phyloP scores from a whole-genome alignment of 2,113 vertebrate species.

The Stegostoma tigrinum region DNA sequence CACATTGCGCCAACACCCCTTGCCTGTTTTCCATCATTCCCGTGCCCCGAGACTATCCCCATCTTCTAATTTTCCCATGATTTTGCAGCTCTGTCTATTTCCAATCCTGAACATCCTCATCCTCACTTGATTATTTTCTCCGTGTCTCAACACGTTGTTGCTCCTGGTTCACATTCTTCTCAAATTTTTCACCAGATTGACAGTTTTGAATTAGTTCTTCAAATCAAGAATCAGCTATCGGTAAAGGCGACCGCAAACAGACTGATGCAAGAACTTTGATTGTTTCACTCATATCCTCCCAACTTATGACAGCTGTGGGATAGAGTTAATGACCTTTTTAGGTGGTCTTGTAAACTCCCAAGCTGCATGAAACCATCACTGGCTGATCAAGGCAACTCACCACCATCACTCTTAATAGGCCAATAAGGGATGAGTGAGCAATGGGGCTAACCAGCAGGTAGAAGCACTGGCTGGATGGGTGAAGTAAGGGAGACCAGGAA shows the following conservation, averaged over 20 bases:
- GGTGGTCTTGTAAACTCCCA: neutral
- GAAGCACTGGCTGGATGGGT: neutral
- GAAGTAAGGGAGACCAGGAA: neutral
- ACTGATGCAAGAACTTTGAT: neutral
- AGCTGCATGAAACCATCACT: neutral
- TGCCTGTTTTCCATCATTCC: neutral
- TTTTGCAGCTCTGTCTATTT: neutral
- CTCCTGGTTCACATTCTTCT: neutral
- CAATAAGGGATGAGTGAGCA: neutral
- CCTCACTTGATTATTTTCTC: neutral
- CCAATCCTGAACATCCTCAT: neutral
- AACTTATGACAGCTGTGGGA: too few species aligned
- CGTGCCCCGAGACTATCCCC: neutral
- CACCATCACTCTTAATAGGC: neutral
- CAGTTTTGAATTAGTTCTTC: neutral
- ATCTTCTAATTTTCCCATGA: neutral
- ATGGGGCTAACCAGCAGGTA: neutral
- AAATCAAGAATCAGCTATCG: neutral
- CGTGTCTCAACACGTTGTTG: too few species aligned
- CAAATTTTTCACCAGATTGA: neutral
- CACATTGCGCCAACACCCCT: neutral
- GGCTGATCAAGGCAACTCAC: neutral
- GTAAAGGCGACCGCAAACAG: neutral
- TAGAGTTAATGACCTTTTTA: neutral
- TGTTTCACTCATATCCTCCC: neutral